Base-by-base conservation (phyloP, 2,888 invertebrate species). In the Parnassius glacialis region DNA sequence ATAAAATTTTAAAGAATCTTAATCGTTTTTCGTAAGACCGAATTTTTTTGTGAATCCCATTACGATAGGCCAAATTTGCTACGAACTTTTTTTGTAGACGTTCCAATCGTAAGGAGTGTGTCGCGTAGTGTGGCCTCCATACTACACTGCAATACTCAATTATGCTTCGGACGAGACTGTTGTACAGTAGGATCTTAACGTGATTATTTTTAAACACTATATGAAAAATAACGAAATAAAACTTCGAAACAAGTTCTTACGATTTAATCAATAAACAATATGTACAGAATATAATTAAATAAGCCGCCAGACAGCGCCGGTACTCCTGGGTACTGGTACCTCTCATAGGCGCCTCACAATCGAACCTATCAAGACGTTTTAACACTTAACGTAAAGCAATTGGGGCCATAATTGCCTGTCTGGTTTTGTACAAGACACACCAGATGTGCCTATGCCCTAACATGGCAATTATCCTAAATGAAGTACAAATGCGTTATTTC, bases 181-280 rank as follows among this genome's bases (percentile, higher is more conserved):
- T n/a, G n/a, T n/a, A n/a, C n/a, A n/a, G n/a, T n/a, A n/a, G n/a
- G n/a, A n/a, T n/a, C n/a, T n/a, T n/a, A n/a, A n/a, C n/a, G n/a
- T n/a, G n/a, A n/a, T n/a, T n/a, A n/a, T n/a, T n/a, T n/a, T n/a
- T n/a, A n/a, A n/a, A n/a, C n/a, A n/a, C n/a, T 16, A 16, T 25
- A 25, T 3, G 3, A 25, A 25, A 25, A 25, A 25, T 3, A 25
- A 25, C 25, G 63, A 67, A 61, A 52, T 53, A 25, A 57, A 61
- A 61, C 16, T 16, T 52, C 47, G 20, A 10, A 42, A 45, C 52
- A 13, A 41, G 25, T 51, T 58, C 53, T 54, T 57, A 45, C 48
- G 53, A 54, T 62, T 62, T 62, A 62, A 57, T 62, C 53, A 53
- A 58, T 62, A 48, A 62, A 62, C 62, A 58, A 58, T 62, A 62